Evolutionary conservation across 1,140 invertebrate species (phyloP).

Genomic region (Nymphalis io): DNA sequence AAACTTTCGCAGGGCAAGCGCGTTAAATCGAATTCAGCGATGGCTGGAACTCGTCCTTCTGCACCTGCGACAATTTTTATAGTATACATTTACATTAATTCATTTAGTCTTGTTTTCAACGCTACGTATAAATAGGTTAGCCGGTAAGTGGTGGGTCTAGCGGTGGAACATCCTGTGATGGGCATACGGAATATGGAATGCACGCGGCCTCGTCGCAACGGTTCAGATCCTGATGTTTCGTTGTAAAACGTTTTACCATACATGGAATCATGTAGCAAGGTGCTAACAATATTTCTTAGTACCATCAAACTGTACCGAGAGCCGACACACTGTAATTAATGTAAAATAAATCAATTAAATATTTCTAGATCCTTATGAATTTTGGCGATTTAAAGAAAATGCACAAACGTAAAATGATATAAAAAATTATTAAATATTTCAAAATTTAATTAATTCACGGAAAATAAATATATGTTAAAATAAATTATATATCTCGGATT

Average conservation of each 20-base stretch:
- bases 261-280: constrained; percentile 23
- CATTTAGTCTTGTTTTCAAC: constrained; percentile 78
- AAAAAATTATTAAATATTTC: neutral
- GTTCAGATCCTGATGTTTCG: constrained; percentile 23
- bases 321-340: neutral
- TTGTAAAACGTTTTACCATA: constrained; percentile 19
- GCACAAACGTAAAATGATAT: neutral
- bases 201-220: constrained; percentile 22
- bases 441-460: neutral
- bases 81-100: constrained; percentile 81
- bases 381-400: neutral
- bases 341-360: neutral
- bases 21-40: constrained; percentile 74
- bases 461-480: neutral
- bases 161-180: constrained; percentile 39
- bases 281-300: constrained; percentile 18
- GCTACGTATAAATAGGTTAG: constrained; percentile 77
- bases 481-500: constrained; percentile 8
- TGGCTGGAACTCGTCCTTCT: constrained; percentile 71
- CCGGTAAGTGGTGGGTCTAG: constrained; percentile 72
- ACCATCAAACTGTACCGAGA: neutral
- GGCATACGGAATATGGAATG: constrained; percentile 22
- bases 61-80: constrained; percentile 81
- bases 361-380: neutral
- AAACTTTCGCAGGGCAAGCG: constrained; percentile 70